A percentile compares a stretch with the other conserved stretches of the same genome.
These are phyloP conservation scores for Pangasius djambal DNA, from an alignment of 2,797 vertebrate genomes.

Conservation along the genomic window DNA sequence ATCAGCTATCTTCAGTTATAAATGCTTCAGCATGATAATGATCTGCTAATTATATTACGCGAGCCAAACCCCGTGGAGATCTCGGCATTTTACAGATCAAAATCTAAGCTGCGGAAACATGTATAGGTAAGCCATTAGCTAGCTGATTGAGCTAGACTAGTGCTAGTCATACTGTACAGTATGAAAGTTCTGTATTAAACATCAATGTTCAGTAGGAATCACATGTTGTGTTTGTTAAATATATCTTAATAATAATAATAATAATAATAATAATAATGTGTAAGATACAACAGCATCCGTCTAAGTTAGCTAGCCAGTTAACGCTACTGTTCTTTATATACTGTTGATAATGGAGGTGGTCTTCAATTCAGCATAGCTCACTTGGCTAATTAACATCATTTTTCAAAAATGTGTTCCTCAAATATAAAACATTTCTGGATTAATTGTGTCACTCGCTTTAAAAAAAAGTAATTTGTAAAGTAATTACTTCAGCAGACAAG, in stretches of 20 bases:
- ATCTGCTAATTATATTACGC: not conserved
- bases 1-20: not conserved
- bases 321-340: not conserved
- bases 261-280: too few relatives aligned
- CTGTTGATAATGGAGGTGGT: not conserved
- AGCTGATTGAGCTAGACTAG: not conserved
- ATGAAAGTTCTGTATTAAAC: not conserved
- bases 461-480: not conserved
- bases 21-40: not conserved
- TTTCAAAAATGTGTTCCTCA: not conserved
- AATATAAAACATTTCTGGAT: not conserved
- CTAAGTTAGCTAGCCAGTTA: not conserved
- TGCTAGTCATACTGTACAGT: not conserved
- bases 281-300: not conserved
- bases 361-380: not conserved
- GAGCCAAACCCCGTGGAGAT: not conserved
- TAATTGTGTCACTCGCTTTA: not conserved
- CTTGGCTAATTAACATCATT: not conserved
- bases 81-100: not conserved
- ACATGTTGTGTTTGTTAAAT: not conserved
- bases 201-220: not conserved
- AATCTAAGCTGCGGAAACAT: not conserved
- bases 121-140: not conserved
- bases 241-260: not conserved
- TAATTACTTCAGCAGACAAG: not conserved